Conservation (phyloP, 92 coral and sea anemone species). For the Heliopora coerulea region DNA sequence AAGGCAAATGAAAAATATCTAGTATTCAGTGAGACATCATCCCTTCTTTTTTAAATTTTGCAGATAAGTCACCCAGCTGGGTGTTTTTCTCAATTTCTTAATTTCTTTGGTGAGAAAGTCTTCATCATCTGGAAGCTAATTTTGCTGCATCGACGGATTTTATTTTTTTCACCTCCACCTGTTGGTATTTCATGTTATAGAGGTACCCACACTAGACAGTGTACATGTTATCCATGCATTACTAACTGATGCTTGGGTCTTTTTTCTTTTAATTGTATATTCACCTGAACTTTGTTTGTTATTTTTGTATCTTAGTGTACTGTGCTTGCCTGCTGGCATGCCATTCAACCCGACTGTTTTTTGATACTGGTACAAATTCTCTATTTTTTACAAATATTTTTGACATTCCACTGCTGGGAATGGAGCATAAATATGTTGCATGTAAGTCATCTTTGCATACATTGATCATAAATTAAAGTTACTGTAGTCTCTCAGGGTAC, state of each 20-base stretch:
- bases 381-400: slow-evolving; percentile 93
- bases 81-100: slow-evolving; percentile 92
- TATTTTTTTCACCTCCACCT: slow-evolving; percentile 97
- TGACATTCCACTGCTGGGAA: slow-evolving; percentile 76
- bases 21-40: too few species aligned
- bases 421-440: slow-evolving; percentile 92
- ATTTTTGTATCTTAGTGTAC: slow-evolving; percentile 63
- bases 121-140: slow-evolving; percentile 95
- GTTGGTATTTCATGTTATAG: slow-evolving; percentile 96
- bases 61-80: slow-evolving; percentile 99
- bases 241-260: too few species aligned
- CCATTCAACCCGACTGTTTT: slow-evolving; percentile 90
- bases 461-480: too few species aligned
- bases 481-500: too few species aligned
- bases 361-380: slow-evolving; percentile 96
- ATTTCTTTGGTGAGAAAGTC: slow-evolving; percentile 91
- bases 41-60: too few species aligned
- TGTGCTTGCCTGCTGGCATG: slow-evolving; percentile 96
- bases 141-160: slow-evolving; percentile 80
- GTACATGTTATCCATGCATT: too few species aligned
- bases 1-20: too few species aligned
- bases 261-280: not conserved
- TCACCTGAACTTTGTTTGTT: not conserved
- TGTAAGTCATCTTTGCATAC: slow-evolving; percentile 82
- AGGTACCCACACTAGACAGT: too few species aligned